phyloP scores from a whole-genome alignment of 1,140 invertebrate species.

The Pogonomyrmex californicus region DNA sequence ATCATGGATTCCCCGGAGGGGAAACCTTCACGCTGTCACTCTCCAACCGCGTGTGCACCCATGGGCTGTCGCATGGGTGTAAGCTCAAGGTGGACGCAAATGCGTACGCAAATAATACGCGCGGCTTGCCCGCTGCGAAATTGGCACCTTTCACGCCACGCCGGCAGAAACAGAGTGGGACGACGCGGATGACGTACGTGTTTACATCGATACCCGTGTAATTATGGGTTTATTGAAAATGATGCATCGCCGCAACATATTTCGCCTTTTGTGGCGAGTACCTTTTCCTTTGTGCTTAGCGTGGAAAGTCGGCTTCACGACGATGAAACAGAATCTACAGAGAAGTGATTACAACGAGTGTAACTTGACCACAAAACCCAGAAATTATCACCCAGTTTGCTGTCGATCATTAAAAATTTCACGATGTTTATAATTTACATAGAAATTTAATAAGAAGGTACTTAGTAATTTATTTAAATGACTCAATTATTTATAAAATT shows the following conservation, averaged over 20 bases:
- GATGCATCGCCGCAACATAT: constrained; percentile 52
- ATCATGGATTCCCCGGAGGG: constrained; percentile 45
- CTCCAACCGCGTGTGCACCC: constrained; percentile 7
- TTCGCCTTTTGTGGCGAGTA: constrained; percentile 36
- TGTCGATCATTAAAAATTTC: not conserved
- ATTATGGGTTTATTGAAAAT: constrained; percentile 64
- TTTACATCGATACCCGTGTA: constrained; percentile 61
- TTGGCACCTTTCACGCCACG: constrained; percentile 32
- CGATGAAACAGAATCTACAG: constrained; percentile 5
- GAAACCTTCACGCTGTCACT: constrained; percentile 58
- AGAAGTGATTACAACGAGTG: not conserved
- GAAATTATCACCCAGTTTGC: not conserved
- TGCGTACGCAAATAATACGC: not conserved
- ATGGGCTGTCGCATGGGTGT: constrained; percentile 17
- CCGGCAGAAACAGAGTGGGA: constrained; percentile 33
- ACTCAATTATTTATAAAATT: not conserved
- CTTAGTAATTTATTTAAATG: too few relatives aligned
- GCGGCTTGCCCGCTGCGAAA: constrained; percentile 44
- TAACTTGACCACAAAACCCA: not conserved
- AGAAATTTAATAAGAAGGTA: not conserved
- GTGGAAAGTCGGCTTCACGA: constrained; percentile 22
- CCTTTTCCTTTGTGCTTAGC: not conserved
- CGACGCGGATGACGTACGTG: constrained; percentile 55
- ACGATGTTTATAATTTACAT: not conserved
- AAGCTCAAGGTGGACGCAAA: constrained; percentile 49